Evolutionary conservation across 2,888 invertebrate species (phyloP).

Genomic region (Archips crataeganus): DNA sequence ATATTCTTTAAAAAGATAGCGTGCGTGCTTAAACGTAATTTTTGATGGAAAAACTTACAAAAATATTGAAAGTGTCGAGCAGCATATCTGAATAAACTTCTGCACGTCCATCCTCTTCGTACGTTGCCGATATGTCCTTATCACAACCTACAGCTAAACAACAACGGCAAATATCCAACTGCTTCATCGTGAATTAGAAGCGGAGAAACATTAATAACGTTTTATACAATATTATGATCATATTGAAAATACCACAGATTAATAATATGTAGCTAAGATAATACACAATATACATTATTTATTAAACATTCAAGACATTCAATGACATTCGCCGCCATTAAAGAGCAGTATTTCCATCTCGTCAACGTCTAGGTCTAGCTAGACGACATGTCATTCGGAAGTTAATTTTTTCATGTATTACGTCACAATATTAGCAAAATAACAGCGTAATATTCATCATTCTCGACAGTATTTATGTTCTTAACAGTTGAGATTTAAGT

Average conservation of each 20-base stretch:
- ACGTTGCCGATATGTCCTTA: conserved; percentile 51
- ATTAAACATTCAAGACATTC: background rate
- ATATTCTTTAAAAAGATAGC: background rate
- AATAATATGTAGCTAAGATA: too few species aligned
- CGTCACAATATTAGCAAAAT: background rate
- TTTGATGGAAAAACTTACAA: conserved; percentile 47
- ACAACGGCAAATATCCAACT: conserved; percentile 49
- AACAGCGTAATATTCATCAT: background rate
- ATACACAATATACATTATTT: too few species aligned
- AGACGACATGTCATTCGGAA: conserved; percentile 15
- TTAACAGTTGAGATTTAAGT: background rate
- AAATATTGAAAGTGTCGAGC: conserved; percentile 51
- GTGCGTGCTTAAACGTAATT: background rate
- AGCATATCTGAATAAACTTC: conserved; percentile 52
- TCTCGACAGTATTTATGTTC: background rate
- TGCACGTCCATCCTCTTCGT: conserved; percentile 44
- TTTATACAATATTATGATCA: too few species aligned
- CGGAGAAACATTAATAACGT: background rate
- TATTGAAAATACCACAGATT: too few species aligned
- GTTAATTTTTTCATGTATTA: background rate
- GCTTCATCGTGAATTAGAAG: conserved; percentile 38
- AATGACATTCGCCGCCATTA: conserved; percentile 46
- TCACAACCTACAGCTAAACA: conserved; percentile 49
- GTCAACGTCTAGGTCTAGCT: background rate
- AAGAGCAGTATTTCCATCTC: conserved; percentile 38